These are phyloP conservation scores for Sylvilagus floridanus DNA, from an alignment of 2,797 vertebrate species.

Conservation along the genomic window DNA sequence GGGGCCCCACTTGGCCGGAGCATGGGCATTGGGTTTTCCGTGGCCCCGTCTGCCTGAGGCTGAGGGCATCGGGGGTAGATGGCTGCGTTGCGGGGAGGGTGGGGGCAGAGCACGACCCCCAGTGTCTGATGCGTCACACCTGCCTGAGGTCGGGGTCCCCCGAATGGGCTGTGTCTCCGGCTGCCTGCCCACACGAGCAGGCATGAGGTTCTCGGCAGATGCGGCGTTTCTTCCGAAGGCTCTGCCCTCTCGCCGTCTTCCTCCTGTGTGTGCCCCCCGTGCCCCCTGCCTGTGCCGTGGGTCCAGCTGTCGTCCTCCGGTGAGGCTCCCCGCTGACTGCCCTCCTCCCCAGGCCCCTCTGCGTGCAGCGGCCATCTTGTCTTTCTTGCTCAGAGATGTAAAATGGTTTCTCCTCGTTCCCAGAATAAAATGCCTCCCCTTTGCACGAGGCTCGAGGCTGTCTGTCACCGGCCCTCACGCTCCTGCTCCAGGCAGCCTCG, in stretches of 20 bases:
- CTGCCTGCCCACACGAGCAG: conserved; percentile 33
- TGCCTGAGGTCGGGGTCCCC: conserved; percentile 52
- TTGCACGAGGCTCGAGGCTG: not conserved
- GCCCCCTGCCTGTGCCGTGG: conserved; percentile 30
- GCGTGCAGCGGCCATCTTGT: conserved; percentile 80
- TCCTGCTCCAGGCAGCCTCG: not conserved
- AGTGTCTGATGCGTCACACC: conserved; percentile 25
- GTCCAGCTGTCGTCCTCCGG: conserved; percentile 50
- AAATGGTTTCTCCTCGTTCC: conserved; percentile 77
- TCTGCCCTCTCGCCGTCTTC: not conserved
- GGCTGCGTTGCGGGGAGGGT: not conserved
- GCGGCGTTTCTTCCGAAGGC: not conserved
- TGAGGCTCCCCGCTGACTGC: conserved; percentile 67
- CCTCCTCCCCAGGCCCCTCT: conserved; percentile 69
- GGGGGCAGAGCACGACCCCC: conserved; percentile 35
- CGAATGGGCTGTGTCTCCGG: conserved; percentile 42
- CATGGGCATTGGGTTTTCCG: not conserved
- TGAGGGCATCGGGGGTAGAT: not conserved
- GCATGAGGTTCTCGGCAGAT: conserved; percentile 1
- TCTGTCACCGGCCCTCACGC: not conserved
- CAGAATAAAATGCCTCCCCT: conserved; percentile 34
- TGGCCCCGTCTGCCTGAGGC: not conserved
- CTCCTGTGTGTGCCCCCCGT: not conserved
- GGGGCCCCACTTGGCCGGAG: not conserved
- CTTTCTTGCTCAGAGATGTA: conserved; percentile 69